A percentile compares a stretch with the other conserved stretches of the same genome.
phyloP scores from a whole-genome alignment of 2,797 vertebrate genomes.

The Discoglossus pictus region DNA sequence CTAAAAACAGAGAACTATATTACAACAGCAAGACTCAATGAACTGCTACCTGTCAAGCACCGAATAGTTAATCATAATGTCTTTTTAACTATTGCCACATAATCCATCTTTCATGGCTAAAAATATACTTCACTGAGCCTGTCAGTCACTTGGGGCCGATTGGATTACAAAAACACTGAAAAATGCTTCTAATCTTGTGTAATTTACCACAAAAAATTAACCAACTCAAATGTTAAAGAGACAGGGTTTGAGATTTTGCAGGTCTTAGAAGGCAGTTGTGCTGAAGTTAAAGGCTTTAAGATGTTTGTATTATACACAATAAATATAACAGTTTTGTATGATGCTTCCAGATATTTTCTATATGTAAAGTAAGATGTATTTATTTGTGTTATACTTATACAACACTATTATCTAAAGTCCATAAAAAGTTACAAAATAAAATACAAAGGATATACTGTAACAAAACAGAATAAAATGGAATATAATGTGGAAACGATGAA shows the following conservation, averaged over 20 bases:
- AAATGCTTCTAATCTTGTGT: constrained; percentile 49
- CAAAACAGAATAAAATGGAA: too few relatives aligned
- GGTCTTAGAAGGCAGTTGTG: constrained; percentile 5
- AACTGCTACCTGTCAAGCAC: not conserved
- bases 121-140: constrained; percentile 23
- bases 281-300: constrained; percentile 1
- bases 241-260: constrained; percentile 34
- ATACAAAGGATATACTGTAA: too few relatives aligned
- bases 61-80: constrained; percentile 27
- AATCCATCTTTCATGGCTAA: constrained; percentile 22
- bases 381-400: too few relatives aligned
- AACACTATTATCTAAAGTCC: too few relatives aligned
- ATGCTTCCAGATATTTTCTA: too few relatives aligned
- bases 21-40: not conserved
- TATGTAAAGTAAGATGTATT: too few relatives aligned
- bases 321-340: too few relatives aligned
- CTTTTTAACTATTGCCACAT: constrained; percentile 28
- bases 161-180: constrained; percentile 43
- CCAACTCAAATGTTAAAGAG: constrained; percentile 24
- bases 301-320: too few relatives aligned
- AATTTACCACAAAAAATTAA: constrained; percentile 40
- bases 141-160: constrained; percentile 36
- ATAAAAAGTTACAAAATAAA: too few relatives aligned
- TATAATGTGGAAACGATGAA: too few relatives aligned
- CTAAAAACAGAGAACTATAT: too few relatives aligned